These are phyloP conservation scores for Abrostola tripartita DNA, from an alignment of 2,888 invertebrate species.

Conservation along the genomic window DNA sequence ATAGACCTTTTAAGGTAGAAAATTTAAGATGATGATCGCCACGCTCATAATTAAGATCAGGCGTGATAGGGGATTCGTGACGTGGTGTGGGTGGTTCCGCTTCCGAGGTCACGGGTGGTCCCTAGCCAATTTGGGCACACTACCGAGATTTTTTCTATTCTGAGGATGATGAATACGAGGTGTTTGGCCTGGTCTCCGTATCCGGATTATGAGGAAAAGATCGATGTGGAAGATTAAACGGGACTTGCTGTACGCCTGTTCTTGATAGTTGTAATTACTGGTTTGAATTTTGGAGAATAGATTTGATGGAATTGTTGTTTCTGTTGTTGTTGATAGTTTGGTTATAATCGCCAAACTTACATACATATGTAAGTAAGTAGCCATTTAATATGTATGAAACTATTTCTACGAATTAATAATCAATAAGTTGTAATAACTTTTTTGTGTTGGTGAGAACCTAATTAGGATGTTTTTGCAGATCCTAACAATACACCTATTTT, in stretches of 20 bases:
- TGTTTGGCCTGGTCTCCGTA: slow-evolving; percentile 53
- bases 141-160: slow-evolving; percentile 59
- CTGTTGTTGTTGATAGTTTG: too few species aligned
- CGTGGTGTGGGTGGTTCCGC: slow-evolving; percentile 85
- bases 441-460: too few species aligned
- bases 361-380: too few species aligned
- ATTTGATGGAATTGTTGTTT: not conserved
- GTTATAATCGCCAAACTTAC: too few species aligned
- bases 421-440: too few species aligned
- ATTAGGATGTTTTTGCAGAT: too few species aligned
- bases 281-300: not conserved
- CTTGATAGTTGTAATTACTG: not conserved
- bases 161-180: slow-evolving; percentile 60
- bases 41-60: slow-evolving; percentile 87
- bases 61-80: slow-evolving; percentile 81
- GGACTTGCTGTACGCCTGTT: slow-evolving; percentile 12
- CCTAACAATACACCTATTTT: too few species aligned
- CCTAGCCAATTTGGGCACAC: slow-evolving; percentile 65
- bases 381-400: too few species aligned
- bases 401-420: too few species aligned
- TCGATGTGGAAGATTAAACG: slow-evolving; percentile 15
- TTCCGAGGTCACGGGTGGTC: slow-evolving; percentile 84
- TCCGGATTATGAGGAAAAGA: slow-evolving; percentile 43
- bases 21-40: slow-evolving; percentile 87
- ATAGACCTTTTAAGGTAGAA: slow-evolving; percentile 87